Conservation (phyloP, 2,113 vertebrate genomes). For the Cephalopterus ornatus region DNA sequence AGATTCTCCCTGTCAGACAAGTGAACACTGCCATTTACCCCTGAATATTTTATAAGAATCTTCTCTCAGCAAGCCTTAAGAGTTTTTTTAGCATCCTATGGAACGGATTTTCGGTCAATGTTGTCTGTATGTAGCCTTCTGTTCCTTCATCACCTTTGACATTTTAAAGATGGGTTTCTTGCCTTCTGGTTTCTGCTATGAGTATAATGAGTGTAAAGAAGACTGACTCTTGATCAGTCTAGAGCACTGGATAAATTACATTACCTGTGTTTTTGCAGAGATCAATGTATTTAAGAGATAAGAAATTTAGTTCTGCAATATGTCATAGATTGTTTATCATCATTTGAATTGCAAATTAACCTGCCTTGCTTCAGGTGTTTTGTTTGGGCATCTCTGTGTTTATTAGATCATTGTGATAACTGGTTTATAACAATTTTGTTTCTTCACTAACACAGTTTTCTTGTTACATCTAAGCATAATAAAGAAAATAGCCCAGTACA, state of each 20-base stretch:
- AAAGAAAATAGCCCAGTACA: conserved; percentile 85
- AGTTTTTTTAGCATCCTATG: neutral
- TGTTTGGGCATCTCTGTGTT: neutral
- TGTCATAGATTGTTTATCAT: neutral
- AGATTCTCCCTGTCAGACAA: neutral
- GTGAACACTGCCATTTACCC: neutral
- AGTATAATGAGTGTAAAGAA: neutral
- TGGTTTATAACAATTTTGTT: neutral
- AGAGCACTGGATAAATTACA: neutral
- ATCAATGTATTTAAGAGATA: neutral
- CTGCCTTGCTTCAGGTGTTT: neutral
- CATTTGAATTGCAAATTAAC: neutral
- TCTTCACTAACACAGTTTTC: conserved; percentile 26
- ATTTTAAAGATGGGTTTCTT: neutral
- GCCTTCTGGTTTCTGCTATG: neutral
- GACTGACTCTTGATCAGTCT: neutral
- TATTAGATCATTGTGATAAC: neutral
- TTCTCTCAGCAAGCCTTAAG: neutral
- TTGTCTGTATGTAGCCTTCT: neutral
- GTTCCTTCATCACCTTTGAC: neutral
- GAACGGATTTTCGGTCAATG: neutral
- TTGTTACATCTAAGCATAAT: conserved; percentile 78
- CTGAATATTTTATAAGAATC: neutral
- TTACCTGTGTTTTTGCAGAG: neutral
- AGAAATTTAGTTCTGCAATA: neutral